Conservation (phyloP, 2,797 vertebrate species). For the Rousettus madagascariensis region DNA sequence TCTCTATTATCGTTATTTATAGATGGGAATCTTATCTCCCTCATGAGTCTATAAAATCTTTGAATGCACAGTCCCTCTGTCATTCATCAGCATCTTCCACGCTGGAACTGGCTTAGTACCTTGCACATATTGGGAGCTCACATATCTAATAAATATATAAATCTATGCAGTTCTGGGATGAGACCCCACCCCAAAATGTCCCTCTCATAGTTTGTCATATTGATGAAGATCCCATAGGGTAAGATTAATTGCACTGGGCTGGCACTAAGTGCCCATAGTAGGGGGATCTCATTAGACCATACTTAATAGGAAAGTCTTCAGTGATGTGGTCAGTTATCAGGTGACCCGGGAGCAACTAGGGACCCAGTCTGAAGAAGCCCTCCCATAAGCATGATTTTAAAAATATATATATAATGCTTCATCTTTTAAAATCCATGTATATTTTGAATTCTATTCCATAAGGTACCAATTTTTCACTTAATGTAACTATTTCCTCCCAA, state of each 20-base stretch:
- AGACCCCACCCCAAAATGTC: not conserved
- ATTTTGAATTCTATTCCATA: slow-evolving; percentile 10
- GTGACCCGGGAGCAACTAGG: not conserved
- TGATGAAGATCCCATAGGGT: not conserved
- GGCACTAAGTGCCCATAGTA: not conserved
- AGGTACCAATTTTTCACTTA: not conserved
- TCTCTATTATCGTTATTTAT: slow-evolving; percentile 41
- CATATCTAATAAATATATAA: not conserved
- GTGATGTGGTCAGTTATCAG: not conserved
- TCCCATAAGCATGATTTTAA: not conserved
- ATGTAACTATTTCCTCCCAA: not conserved
- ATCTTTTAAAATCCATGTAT: not conserved
- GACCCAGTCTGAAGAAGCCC: not conserved
- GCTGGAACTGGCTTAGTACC: not conserved
- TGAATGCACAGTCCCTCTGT: not conserved
- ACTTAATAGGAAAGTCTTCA: not conserved
- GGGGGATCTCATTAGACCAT: not conserved
- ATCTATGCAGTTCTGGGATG: not conserved
- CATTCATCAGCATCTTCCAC: not conserved
- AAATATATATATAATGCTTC: not conserved
- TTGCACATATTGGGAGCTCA: slow-evolving; percentile 21
- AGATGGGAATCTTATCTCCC: slow-evolving; percentile 21
- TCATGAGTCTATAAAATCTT: slow-evolving; percentile 20
- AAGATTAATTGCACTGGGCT: not conserved
- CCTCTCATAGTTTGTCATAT: not conserved